Evolutionary conservation across 2,113 vertebrate species (phyloP).

Genomic region (Mionectes macconnelli): DNA sequence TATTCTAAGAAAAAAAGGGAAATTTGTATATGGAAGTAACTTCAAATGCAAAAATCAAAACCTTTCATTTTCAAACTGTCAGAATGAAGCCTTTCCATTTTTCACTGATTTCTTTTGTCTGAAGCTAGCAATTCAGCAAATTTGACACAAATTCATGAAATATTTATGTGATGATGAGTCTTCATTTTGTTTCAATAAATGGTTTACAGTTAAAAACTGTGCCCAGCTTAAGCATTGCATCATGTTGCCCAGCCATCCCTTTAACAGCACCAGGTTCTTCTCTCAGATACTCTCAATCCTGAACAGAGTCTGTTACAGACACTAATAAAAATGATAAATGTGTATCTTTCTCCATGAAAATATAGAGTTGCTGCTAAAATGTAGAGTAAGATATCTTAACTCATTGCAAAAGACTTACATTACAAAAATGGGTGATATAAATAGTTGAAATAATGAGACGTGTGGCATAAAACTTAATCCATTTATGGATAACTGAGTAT

Average conservation of each 20-base stretch:
- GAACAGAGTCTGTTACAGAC: neutral
- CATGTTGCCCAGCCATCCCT: neutral
- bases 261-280: neutral
- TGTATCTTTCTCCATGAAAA: conserved; percentile 32
- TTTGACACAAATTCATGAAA: conserved; percentile 55
- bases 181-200: conserved; percentile 44
- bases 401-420: conserved; percentile 26
- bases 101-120: conserved; percentile 65
- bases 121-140: conserved; percentile 61
- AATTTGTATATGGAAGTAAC: conserved; percentile 40
- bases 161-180: conserved; percentile 56
- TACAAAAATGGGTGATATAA: conserved; percentile 23
- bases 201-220: neutral
- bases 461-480: neutral
- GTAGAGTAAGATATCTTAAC: neutral
- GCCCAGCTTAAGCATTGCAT: conserved; percentile 5
- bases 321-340: conserved; percentile 41
- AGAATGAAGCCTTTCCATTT: conserved; percentile 56
- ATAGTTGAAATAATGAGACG: neutral
- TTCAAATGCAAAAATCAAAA: conserved; percentile 58
- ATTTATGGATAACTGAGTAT: neutral
- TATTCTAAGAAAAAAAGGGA: conserved; percentile 32
- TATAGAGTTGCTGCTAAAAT: conserved; percentile 16
- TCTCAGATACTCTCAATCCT: neutral
- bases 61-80: conserved; percentile 60